These are phyloP conservation scores for Leucoraja erinaceus DNA, from an alignment of 2,113 vertebrate species.

Conservation along the genomic window DNA sequence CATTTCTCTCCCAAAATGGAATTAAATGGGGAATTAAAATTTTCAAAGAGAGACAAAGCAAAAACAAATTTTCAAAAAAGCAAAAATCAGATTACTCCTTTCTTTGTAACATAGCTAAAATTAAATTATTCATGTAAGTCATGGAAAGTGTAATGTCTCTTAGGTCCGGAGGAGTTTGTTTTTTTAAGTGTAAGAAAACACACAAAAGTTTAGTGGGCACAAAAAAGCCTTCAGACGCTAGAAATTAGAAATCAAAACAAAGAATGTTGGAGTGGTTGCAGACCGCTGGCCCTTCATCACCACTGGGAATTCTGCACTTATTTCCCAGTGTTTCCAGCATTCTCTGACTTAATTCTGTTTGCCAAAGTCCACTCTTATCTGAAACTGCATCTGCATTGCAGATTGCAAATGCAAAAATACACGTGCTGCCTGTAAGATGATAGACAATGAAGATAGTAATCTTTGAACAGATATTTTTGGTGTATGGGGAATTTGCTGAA, in stretches of 20 bases:
- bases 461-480: neutral
- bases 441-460: neutral
- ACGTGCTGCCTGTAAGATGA: neutral
- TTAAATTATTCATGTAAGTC: neutral
- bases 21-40: too few species aligned
- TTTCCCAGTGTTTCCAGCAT: too few species aligned
- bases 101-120: neutral
- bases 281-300: too few species aligned
- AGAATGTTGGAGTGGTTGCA: too few species aligned
- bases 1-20: neutral
- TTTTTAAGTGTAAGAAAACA: neutral
- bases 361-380: too few species aligned
- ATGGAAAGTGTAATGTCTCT: neutral
- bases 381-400: neutral
- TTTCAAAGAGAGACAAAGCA: neutral
- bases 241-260: too few species aligned
- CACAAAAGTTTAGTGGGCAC: too few species aligned
- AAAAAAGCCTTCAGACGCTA: too few species aligned
- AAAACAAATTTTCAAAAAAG: neutral
- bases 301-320: too few species aligned
- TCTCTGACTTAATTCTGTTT: neutral
- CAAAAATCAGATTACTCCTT: neutral
- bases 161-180: neutral
- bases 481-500: neutral
- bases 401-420: neutral